These are phyloP conservation scores for Phalacrocorax brasilianus DNA, from an alignment of 2,113 vertebrate genomes.

Conservation along the genomic window DNA sequence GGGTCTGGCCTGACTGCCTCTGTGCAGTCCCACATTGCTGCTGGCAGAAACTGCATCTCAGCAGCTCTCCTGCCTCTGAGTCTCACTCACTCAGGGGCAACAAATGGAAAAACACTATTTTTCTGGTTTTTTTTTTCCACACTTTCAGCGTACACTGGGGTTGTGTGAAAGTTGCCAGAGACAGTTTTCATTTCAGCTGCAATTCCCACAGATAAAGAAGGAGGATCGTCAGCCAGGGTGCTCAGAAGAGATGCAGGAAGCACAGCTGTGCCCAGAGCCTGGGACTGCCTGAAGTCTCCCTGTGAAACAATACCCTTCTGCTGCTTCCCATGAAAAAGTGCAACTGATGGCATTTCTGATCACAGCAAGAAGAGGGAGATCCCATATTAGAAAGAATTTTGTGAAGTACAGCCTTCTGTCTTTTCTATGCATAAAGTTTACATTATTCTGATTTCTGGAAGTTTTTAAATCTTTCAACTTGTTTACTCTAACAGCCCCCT, in stretches of 20 bases:
- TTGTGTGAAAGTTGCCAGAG: not conserved
- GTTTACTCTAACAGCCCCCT: not conserved
- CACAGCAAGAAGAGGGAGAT: not conserved
- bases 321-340: not conserved
- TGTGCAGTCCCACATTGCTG: accelerated
- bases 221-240: not conserved
- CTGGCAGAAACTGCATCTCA: not conserved
- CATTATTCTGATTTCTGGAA: not conserved
- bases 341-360: not conserved
- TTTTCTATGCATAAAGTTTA: not conserved
- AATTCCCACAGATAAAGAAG: not conserved
- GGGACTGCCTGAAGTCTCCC: not conserved
- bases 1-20: not conserved
- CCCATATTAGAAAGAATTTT: not conserved
- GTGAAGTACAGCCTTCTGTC: not conserved
- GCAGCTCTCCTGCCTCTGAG: not conserved
- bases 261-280: not conserved
- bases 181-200: not conserved
- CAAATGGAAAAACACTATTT: not conserved
- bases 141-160: not conserved
- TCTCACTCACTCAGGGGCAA: not conserved
- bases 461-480: not conserved
- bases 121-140: not conserved
- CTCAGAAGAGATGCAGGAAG: not conserved
- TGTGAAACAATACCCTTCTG: not conserved